Base-by-base conservation (phyloP, 2,888 invertebrate species). In the Nesidiocoris tenuis region DNA sequence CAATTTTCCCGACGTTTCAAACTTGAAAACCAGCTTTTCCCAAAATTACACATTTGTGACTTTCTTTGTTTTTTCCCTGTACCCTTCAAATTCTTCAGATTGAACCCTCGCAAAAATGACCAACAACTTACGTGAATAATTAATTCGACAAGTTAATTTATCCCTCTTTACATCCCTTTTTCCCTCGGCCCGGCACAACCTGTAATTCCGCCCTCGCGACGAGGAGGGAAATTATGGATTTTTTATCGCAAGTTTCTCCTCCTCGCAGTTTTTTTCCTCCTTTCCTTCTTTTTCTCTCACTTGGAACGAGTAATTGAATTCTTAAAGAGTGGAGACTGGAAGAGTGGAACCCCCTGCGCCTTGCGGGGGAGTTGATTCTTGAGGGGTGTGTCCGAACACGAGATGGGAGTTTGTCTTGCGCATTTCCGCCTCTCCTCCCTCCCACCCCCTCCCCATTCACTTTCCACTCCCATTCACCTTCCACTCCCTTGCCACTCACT, bases 171-270 rank as follows among this genome's bases (percentile, higher is more conserved):
- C n/a, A n/a, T n/a, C n/a, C n/a, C n/a, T n/a, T 39, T 39, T 39
- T 39, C 39, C 39, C 3, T 39, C n/a, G n/a, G n/a, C n/a, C 39
- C 39, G 5, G 39, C 39, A 39, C 39, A 39, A 39, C 39, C 39
- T 39, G 39, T n/a, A 65, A 25, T 24, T 39, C 12, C 39, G 12
- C 39, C 24, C 59, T 65, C 57, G 57, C 64, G 65, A 74, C 55
- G 64, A 24, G 25, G 19, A 61, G 19, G n/a, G 18, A 59, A 61
- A 72, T 61, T 72, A 61, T 72, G 72, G 72, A 72, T 72, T 72
- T 72, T 17, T 59, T 59, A 39, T 25, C 39, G 61, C 56, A 61
- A 39, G 39, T 39, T 39, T 39, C 39, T 39, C 39, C 39, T 39
- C 67, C 55, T 56, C 61, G 61, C 61, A 25, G 7, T 72, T 25